phyloP scores from a whole-genome alignment of 2,113 vertebrate genomes.

The Paratilapia polleni region DNA sequence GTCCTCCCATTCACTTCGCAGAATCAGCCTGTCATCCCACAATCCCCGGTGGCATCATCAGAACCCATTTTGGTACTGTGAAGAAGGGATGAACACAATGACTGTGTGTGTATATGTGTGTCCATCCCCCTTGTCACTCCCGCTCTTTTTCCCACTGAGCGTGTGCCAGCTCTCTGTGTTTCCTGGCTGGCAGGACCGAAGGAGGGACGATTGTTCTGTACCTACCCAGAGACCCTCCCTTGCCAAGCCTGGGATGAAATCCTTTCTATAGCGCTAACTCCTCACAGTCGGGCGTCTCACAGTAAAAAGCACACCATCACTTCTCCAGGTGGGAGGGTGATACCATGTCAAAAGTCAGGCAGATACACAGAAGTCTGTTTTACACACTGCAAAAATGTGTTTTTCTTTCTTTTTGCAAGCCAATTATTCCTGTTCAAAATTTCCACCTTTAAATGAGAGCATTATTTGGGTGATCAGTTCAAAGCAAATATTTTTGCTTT shows the following conservation, averaged over 20 bases:
- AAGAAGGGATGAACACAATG: slow-evolving; percentile 46
- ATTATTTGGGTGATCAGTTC: not conserved
- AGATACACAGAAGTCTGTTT: slow-evolving; percentile 53
- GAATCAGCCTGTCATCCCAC: slow-evolving; percentile 64
- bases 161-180: slow-evolving; percentile 79
- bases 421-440: not conserved
- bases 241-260: slow-evolving; percentile 79
- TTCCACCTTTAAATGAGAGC: not conserved
- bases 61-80: slow-evolving; percentile 56
- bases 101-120: slow-evolving; percentile 41
- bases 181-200: slow-evolving; percentile 76
- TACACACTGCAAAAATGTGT: slow-evolving; percentile 26
- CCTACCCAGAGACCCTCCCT: slow-evolving; percentile 74
- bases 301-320: slow-evolving; percentile 54
- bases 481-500: not conserved
- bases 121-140: slow-evolving; percentile 64
- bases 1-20: slow-evolving; percentile 62
- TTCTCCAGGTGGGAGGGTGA: slow-evolving; percentile 65
- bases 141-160: slow-evolving; percentile 70
- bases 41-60: slow-evolving; percentile 52
- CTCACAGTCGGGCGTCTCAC: slow-evolving; percentile 66
- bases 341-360: slow-evolving; percentile 54
- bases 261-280: slow-evolving; percentile 67
- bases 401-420: slow-evolving; percentile 1
- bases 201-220: slow-evolving; percentile 75